Base-by-base conservation (phyloP, 2,113 vertebrate species). In the Coptodon bakossiorum region DNA sequence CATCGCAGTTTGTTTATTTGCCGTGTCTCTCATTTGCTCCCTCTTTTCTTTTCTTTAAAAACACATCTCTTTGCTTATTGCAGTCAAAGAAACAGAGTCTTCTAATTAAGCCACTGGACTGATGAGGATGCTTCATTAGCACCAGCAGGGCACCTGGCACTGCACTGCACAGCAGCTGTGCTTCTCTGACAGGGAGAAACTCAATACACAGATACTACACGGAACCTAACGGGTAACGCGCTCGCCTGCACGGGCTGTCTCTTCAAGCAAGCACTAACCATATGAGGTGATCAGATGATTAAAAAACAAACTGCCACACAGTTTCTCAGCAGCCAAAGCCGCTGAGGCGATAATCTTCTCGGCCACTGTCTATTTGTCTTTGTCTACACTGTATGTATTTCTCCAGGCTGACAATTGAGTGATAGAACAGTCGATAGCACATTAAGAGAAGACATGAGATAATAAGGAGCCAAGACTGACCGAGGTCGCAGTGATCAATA, bases 51-150 rank as follows among this genome's bases (percentile, higher is more conserved):
- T 17, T 63, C 31, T 80, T n/a, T 17, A 53, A 86, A 68, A 73
- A 48, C 1, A 31, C 16, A 52, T 78, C 40, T 45, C 24, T 24
- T 86, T 89, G 29, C 54, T 40, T 82, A 36, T 68, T 90, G 73
- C 82, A 61, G 36, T 88, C 54, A 48, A 91, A 56, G 86, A 89
- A 90, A 87, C 59, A 94, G 87, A 94, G 81, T 89, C 80, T 61
- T 90, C 88, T 92, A 93, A 96, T 95, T 94, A 95, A 94, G 89
- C 84, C 78, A 81, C 85, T 81, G 68, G 84, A 91, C 85, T 93
- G 90, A 94, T 91, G 87, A 91, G 89, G 80, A 89, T 57, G 91
- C 87, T 93, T 94, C 92, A 92, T 94, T 92, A 93, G 91, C 81
- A 89, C 81, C 91, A 93, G 82, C 88, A 86, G 81, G 85, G 89